Base-by-base conservation (phyloP, 2,888 invertebrate genomes). In the Andrena camellia region DNA sequence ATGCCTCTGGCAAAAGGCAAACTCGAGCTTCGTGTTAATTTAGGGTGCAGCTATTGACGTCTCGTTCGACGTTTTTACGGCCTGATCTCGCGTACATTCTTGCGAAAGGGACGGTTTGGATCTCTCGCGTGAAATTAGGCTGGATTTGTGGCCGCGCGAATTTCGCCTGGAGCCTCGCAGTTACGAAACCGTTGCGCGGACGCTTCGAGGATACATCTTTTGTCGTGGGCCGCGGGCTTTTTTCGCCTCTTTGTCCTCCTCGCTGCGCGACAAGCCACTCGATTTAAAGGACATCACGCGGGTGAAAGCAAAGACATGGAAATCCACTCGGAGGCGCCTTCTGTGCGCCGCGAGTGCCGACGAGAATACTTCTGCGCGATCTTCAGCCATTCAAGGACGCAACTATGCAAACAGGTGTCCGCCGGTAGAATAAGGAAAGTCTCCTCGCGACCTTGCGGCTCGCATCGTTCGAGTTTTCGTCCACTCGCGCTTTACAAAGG, bases 281-380 rank as follows among this genome's bases (percentile, higher is more conserved):
- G 85, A 80, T 85, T 85, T 68, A 82, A 80, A 84, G 79, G 78
- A 82, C 85, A 78, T 82, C 78, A 26, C 60, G 26, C 63, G 63
- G 74, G 86, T 81, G 79, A 79, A 83, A 79, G 86, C 76, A 68
- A 26, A 81, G 86, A 86, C 86, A 86, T 86, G 86, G 83, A 86
- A 86, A 86, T 86, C 86, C 86, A 86, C 86, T 86, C 31, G 23
- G 76, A 57, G 83, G 59, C 60, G 68, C 76, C 78, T 77, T 79
- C 70, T 85, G 79, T 66, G 74, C 62, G 60, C 71, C 33, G 31
- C 66, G 57, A 81, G 69, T 69, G 70, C 77, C 85, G 85, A 64
- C 66, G 31, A 73, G 79, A 72, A 80, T 59, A 59, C 86, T 81
- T 75, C 78, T 64, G 31, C 52, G 62, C 75, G 71, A 77, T 85